These are phyloP conservation scores for Corynorhinus townsendii DNA, from an alignment of 2,113 vertebrate species.

Conservation along the genomic window DNA sequence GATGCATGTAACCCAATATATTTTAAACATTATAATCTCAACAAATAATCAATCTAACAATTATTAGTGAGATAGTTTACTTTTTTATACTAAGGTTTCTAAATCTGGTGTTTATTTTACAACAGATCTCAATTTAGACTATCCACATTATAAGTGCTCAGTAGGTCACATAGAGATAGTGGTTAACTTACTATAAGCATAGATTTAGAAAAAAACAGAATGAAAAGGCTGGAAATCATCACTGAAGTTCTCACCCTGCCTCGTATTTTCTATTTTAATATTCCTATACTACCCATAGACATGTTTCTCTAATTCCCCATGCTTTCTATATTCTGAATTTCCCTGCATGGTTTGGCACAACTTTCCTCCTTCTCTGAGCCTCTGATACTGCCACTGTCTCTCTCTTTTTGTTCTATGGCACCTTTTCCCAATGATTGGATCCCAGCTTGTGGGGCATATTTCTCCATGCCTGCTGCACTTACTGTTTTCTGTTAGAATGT, in stretches of 20 bases:
- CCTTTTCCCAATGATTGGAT: background rate
- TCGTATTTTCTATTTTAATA: background rate
- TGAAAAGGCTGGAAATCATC: background rate
- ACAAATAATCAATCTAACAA: background rate
- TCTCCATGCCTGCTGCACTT: background rate
- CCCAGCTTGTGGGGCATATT: background rate
- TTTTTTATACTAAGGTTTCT: background rate
- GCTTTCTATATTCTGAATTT: background rate
- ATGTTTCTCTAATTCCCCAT: background rate
- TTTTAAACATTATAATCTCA: background rate
- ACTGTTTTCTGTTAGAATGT: background rate
- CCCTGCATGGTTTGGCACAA: fast-evolving
- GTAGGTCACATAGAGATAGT: background rate
- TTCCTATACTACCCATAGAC: background rate
- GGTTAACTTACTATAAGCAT: background rate
- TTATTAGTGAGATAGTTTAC: background rate
- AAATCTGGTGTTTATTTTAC: background rate
- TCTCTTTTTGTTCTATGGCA: background rate
- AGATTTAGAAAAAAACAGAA: background rate
- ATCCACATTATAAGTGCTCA: background rate
- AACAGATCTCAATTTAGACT: background rate
- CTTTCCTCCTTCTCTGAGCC: background rate
- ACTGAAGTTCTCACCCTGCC: background rate
- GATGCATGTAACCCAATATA: background rate
- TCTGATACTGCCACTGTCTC: background rate